Base-by-base conservation (phyloP, 2,113 vertebrate genomes). In the Pyrgilauda ruficollis region DNA sequence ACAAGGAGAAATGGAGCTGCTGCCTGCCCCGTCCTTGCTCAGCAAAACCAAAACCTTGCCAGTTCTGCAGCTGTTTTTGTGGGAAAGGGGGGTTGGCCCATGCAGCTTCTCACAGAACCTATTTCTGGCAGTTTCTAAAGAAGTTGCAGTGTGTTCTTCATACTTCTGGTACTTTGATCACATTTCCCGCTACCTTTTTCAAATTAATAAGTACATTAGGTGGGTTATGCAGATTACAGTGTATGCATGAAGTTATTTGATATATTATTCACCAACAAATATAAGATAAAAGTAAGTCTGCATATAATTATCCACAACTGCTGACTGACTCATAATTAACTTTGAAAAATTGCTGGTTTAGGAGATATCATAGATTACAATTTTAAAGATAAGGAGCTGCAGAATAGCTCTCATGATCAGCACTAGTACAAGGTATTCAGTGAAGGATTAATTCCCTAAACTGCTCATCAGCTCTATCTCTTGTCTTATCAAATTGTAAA, bases 271-370 rank as follows among this genome's bases (percentile, higher is more conserved):
- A 68, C 78, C 95, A 95, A 83, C 67, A 88, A 94, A 89, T 77
- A 93, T 52, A 93, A 90, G 56, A 95, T 87, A 93, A 97, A 93
- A 56, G 58, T 68, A 95, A 86, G 37, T 63, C 91, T 94, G 83
- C 66, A 64, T 79, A 74, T 91, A 94, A 94, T 82, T 96, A 97
- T 82, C 61, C 77, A 84, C 78, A 91, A 97, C 72, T 92, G 81
- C 87, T 95, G 82, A 92, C 88, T 96, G 91, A 95, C 90, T 97
- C 90, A 94, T 94, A 96, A 97, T 97, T 97, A 96, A 97, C 92
- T 96, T 96, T 94, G 93, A 95, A 93, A 89, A 97, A 96, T 93
- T 93, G 74, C 81, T 96, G 89, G 73, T 87, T 91, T 94, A 93
- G 92, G 59, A 97, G 89, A 82, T 94, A 90, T 52, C 96, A 15